These are phyloP conservation scores for Hirtodrosophila confusa DNA, from an alignment of 2,888 invertebrate species.

Conservation along the genomic window DNA sequence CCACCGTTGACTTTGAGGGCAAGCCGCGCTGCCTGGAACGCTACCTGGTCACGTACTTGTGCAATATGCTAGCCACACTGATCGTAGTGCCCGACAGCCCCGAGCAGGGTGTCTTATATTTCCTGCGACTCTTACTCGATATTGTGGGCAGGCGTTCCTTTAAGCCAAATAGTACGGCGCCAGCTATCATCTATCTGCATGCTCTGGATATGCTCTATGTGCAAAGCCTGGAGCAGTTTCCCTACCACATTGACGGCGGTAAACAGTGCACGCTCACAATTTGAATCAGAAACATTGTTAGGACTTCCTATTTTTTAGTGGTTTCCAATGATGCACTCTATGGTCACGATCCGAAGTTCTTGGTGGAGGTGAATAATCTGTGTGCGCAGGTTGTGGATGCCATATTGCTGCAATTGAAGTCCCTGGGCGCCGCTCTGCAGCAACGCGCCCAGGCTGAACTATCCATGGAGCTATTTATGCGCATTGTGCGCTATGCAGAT, in stretches of 20 bases:
- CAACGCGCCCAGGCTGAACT: conserved; percentile 89
- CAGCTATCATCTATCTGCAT: conserved; percentile 89
- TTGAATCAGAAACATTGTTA: background rate
- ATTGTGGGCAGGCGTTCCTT: conserved; percentile 91
- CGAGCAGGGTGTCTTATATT: conserved; percentile 93
- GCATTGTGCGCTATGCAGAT: conserved; percentile 88
- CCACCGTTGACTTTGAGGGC: conserved; percentile 89
- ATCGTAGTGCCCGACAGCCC: conserved; percentile 95
- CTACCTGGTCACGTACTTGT: conserved; percentile 89
- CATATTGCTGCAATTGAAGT: conserved; percentile 88
- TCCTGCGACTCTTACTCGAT: conserved; percentile 92
- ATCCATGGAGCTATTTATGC: conserved; percentile 90
- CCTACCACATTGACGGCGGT: conserved; percentile 93
- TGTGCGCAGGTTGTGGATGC: conserved; percentile 91
- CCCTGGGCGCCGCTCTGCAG: conserved; percentile 88
- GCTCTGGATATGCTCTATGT: conserved; percentile 91
- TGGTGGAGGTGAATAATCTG: conserved; percentile 91
- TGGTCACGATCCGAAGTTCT: conserved; percentile 94
- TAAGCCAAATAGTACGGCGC: conserved; percentile 88
- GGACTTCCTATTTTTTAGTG: conserved; percentile 85
- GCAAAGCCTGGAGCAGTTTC: conserved; percentile 92
- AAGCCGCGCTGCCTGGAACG: conserved; percentile 90
- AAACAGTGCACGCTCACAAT: background rate
- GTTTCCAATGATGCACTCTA: conserved; percentile 97
- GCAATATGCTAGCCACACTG: conserved; percentile 92